A percentile compares a stretch with the other conserved stretches of the same genome.
Conservation (phyloP, 2,888 invertebrate species). For the Lithophane leautieri region DNA sequence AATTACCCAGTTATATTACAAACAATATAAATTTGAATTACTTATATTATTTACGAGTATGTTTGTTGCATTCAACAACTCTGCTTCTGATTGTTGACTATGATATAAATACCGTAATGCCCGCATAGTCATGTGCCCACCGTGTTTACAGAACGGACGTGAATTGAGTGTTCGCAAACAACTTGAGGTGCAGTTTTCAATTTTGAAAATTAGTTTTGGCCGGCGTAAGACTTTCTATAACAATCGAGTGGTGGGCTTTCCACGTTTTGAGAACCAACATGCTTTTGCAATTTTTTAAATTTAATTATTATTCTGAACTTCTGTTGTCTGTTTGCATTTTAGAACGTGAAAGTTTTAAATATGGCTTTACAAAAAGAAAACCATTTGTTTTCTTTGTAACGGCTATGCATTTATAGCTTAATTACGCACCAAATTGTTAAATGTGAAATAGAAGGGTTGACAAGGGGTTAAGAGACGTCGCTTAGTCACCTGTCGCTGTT, state of each 20-base stretch:
- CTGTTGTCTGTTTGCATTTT: background rate
- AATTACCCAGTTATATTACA: too few species aligned
- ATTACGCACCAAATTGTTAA: background rate
- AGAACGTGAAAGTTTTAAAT: background rate
- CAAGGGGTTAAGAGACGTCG: conserved; percentile 23
- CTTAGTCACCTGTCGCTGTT: conserved; percentile 39
- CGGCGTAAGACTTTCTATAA: background rate
- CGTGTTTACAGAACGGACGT: conserved; percentile 31
- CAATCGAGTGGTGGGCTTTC: background rate
- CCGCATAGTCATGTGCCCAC: conserved; percentile 27
- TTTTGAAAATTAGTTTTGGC: conserved; percentile 47
- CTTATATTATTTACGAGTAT: conserved; percentile 2
- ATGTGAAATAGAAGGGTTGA: conserved; percentile 2
- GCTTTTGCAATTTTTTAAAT: background rate
- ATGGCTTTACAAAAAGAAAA: background rate
- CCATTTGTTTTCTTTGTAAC: background rate
- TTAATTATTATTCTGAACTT: conserved; percentile 1
- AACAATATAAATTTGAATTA: too few species aligned
- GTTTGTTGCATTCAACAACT: conserved; percentile 43
- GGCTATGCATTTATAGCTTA: background rate
- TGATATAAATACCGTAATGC: conserved; percentile 50
- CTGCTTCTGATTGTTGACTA: conserved; percentile 39
- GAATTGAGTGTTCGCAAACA: conserved; percentile 50
- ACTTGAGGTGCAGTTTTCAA: conserved; percentile 39
- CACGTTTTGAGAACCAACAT: background rate